Conservation (phyloP, 2,797 vertebrate species). For the Peromyscus nudipes region DNA sequence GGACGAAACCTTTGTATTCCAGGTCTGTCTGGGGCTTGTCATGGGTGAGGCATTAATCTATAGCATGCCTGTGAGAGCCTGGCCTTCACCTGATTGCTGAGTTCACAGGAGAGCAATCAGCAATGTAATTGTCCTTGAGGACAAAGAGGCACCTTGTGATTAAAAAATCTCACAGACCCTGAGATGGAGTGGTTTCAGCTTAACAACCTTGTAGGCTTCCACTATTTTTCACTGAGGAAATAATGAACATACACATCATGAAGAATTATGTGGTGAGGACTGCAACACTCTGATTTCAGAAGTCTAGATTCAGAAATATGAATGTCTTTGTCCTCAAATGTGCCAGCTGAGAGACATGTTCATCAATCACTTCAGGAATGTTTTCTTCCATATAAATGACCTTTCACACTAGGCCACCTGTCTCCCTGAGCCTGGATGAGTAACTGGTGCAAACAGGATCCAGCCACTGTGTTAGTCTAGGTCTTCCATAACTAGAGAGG, state of each 20-base stretch:
- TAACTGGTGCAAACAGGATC: background rate
- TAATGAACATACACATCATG: conserved; percentile 51
- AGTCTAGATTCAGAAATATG: conserved; percentile 61
- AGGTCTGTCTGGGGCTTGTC: background rate
- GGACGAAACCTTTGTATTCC: background rate
- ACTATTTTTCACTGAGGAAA: conserved; percentile 32
- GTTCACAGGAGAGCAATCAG: background rate
- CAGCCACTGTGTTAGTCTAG: fast-evolving
- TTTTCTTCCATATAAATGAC: conserved; percentile 50
- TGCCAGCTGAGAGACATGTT: conserved; percentile 10
- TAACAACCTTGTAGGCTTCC: background rate
- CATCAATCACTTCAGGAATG: conserved; percentile 62
- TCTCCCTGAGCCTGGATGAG: background rate
- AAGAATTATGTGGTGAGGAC: conserved; percentile 51
- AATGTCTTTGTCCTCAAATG: conserved; percentile 10
- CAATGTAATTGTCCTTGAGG: background rate
- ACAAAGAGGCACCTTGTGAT: background rate
- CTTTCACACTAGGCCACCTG: conserved; percentile 58
- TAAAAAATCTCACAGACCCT: background rate
- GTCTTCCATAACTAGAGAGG: no score
- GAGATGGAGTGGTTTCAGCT: background rate
- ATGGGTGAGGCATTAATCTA: background rate
- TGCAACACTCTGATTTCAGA: background rate
- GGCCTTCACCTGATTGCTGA: conserved; percentile 14
- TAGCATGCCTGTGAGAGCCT: background rate